phyloP scores from a whole-genome alignment of 1,140 invertebrate species.

The Panulirus ornatus region DNA sequence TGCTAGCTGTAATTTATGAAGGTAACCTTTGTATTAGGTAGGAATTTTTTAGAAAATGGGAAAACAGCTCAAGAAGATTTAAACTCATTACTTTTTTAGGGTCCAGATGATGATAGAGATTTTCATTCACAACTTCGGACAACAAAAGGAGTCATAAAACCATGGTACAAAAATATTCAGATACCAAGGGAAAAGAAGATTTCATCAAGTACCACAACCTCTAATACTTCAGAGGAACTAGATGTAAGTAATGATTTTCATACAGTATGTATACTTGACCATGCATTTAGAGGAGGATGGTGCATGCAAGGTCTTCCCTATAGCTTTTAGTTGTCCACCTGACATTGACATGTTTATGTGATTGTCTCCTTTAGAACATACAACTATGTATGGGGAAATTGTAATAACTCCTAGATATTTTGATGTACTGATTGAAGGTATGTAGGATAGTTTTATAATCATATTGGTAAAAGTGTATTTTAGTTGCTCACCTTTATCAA shows the following conservation, averaged over 20 bases:
- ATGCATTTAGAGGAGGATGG: background rate
- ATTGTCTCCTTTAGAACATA: too few relatives aligned
- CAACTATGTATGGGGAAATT: background rate
- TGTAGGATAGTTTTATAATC: background rate
- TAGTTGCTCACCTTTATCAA: background rate
- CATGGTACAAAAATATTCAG: background rate
- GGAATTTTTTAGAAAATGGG: too few relatives aligned
- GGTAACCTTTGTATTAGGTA: too few relatives aligned
- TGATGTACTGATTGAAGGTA: background rate
- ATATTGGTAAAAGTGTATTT: background rate
- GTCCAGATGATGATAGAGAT: background rate
- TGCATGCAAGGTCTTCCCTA: background rate
- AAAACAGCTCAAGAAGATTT: background rate
- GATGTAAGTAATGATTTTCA: constrained; percentile 15
- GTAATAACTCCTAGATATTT: background rate
- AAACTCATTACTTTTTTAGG: background rate
- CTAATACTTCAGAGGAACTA: constrained; percentile 32
- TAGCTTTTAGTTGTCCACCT: background rate
- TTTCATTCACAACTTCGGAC: background rate
- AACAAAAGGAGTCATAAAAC: background rate
- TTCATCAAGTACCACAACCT: background rate
- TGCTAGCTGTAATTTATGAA: too few relatives aligned
- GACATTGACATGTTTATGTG: too few relatives aligned
- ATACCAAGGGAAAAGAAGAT: background rate
- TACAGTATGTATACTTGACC: background rate